phyloP scores from a whole-genome alignment of 2,113 vertebrate genomes.

The Raja brachyura region DNA sequence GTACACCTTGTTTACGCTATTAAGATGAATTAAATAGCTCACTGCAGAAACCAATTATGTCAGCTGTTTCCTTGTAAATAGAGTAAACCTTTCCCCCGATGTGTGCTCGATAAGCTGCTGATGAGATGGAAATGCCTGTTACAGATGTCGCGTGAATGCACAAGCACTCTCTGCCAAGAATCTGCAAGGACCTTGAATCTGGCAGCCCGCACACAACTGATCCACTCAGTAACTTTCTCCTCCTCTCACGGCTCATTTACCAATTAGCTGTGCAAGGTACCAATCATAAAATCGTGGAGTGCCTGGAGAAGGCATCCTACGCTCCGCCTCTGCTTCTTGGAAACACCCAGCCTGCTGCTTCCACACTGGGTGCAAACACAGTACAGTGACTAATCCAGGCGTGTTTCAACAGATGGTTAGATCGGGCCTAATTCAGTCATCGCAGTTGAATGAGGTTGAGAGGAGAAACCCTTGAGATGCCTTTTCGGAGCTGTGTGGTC shows the following conservation, averaged over 20 bases:
- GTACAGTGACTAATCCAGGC: conserved; percentile 46
- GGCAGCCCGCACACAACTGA: conserved; percentile 35
- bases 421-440: conserved; percentile 51
- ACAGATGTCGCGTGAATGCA: conserved; percentile 36
- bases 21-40: not conserved
- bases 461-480: conserved; percentile 26
- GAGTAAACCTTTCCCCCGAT: conserved; percentile 42
- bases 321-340: conserved; percentile 48
- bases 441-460: conserved; percentile 41
- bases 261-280: conserved; percentile 44
- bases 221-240: conserved; percentile 39
- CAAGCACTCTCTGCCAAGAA: conserved; percentile 45
- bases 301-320: conserved; percentile 34
- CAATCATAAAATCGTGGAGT: conserved; percentile 41
- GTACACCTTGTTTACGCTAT: no score
- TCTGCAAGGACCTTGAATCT: conserved; percentile 45
- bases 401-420: conserved; percentile 62
- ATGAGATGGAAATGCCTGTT: conserved; percentile 41
- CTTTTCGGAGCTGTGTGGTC: conserved; percentile 37
- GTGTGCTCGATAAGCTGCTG: conserved; percentile 42
- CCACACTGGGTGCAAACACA: conserved; percentile 48
- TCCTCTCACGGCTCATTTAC: conserved; percentile 39
- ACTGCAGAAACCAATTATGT: conserved; percentile 18
- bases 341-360: conserved; percentile 42
- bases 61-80: conserved; percentile 45